Evolutionary conservation across 2,888 invertebrate species (phyloP).

Genomic region (Molanna angustata): DNA sequence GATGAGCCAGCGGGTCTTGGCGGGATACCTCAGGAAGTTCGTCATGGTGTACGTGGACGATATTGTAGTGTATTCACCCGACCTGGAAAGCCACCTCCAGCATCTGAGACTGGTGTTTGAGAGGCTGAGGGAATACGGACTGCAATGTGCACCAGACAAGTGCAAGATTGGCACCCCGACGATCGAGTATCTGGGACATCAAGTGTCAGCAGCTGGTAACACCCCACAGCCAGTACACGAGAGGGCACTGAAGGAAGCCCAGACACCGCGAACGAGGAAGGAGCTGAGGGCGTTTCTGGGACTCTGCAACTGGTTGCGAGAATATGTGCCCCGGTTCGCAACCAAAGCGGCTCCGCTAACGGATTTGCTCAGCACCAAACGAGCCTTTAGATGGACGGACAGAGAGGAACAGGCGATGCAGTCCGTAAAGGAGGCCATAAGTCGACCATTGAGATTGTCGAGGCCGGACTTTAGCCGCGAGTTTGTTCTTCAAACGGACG

Average conservation of each 20-base stretch:
- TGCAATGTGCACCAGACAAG: slow-evolving; percentile 3
- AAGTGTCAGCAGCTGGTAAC: neutral
- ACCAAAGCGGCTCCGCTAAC: neutral
- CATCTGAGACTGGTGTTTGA: slow-evolving; percentile 5
- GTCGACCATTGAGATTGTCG: neutral
- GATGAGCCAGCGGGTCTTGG: slow-evolving; percentile 9
- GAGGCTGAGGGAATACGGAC: neutral
- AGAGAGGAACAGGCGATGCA: neutral
- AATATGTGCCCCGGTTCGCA: neutral
- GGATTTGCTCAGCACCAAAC: neutral
- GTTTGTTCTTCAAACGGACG: slow-evolving; percentile 5
- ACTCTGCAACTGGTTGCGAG: neutral
- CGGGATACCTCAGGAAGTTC: neutral
- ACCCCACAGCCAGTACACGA: neutral
- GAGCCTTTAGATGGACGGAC: neutral
- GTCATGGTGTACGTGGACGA: slow-evolving; percentile 7
- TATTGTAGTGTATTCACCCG: neutral
- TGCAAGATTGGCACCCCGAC: neutral
- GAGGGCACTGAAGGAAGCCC: neutral
- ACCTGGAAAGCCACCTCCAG: neutral
- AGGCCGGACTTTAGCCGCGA: neutral
- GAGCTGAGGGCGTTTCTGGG: neutral
- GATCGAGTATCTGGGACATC: neutral
- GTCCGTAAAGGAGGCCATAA: neutral
- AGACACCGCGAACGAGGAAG: neutral